phyloP scores from a whole-genome alignment of 2,888 invertebrate species.

The Eupithecia subumbrata region DNA sequence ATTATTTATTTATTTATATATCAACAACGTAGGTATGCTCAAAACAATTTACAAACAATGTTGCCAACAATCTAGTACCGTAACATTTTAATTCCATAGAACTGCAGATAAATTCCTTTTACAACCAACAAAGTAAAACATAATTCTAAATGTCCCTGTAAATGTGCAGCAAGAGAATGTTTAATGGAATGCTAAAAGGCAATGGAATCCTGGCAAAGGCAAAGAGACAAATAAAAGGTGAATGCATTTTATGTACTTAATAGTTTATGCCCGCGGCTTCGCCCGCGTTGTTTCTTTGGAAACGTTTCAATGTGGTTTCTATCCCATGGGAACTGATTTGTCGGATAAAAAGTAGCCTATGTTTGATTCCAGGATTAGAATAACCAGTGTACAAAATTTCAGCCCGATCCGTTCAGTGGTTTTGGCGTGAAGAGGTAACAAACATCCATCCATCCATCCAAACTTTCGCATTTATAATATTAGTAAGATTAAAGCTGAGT shows the following conservation, averaged over 20 bases:
- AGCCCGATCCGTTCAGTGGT: too few species aligned
- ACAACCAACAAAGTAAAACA: slow-evolving; percentile 16
- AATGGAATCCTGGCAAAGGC: slow-evolving; percentile 30
- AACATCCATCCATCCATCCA: too few species aligned
- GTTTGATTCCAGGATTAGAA: too few species aligned
- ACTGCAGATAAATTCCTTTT: slow-evolving; percentile 1
- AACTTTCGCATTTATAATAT: too few species aligned
- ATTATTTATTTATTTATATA: too few species aligned
- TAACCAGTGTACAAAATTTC: too few species aligned
- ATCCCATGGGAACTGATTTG: too few species aligned
- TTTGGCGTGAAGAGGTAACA: too few species aligned
- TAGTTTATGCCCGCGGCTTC: too few species aligned
- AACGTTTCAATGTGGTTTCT: too few species aligned
- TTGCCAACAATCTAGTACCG: slow-evolving; percentile 5
- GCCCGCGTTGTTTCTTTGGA: too few species aligned
- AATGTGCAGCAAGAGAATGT: slow-evolving; percentile 28
- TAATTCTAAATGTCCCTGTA: slow-evolving; percentile 25
- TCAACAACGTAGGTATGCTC: background rate
- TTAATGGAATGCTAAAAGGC: slow-evolving; percentile 42
- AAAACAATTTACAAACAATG: background rate
- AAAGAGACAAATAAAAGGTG: slow-evolving; percentile 40
- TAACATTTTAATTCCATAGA: slow-evolving; percentile 1
- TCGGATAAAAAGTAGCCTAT: too few species aligned
- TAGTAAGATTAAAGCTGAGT: slow-evolving; percentile 29
- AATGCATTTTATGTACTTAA: slow-evolving; percentile 45